These are phyloP conservation scores for Ferdinandea cuprea DNA, from an alignment of 2,888 invertebrate genomes.

Conservation along the genomic window DNA sequence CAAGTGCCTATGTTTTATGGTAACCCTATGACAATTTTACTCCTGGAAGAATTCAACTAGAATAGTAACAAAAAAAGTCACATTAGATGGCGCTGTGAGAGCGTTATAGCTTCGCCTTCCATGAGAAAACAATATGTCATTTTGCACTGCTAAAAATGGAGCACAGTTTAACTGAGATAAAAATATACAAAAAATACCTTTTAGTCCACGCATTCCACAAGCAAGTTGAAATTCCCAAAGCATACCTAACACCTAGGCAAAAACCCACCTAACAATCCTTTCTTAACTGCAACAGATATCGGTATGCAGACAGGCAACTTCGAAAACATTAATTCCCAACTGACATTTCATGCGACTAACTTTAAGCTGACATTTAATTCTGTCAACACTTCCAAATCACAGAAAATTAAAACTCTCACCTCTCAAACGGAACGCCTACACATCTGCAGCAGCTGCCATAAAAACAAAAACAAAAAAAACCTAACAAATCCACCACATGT, in stretches of 20 bases:
- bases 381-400: constrained; percentile 73
- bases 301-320: constrained; percentile 46
- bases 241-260: neutral
- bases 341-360: constrained; percentile 70
- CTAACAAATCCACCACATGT: constrained; percentile 19
- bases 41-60: too few species aligned
- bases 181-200: neutral
- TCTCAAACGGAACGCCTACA: constrained; percentile 59
- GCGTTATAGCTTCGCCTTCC: too few species aligned
- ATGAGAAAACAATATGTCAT: too few species aligned
- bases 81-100: too few species aligned
- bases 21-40: too few species aligned
- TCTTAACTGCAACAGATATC: constrained; percentile 13
- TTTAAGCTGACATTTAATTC: constrained; percentile 72
- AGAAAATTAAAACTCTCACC: constrained; percentile 68
- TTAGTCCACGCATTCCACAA: constrained; percentile 47
- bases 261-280: constrained; percentile 45
- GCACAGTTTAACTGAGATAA: too few species aligned
- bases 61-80: too few species aligned
- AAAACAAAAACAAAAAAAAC: constrained; percentile 10
- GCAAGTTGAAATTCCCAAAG: constrained; percentile 37
- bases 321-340: constrained; percentile 58
- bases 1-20: too few species aligned
- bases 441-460: constrained; percentile 30
- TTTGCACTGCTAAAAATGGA: neutral